Evolutionary conservation across 2,888 invertebrate species (phyloP).

Genomic region (Ophioninae sp.): DNA sequence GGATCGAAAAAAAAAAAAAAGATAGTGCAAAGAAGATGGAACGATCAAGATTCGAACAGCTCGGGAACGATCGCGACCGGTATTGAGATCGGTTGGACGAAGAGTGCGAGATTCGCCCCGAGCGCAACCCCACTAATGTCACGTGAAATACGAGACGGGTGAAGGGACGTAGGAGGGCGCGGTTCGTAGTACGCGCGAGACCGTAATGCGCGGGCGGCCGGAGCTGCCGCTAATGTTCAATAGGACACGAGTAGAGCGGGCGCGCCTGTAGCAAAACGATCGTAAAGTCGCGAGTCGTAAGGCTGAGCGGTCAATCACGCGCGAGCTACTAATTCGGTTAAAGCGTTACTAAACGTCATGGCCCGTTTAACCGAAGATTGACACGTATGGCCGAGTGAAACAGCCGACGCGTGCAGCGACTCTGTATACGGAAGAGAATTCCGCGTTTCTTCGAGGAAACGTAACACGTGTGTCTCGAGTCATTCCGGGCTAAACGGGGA

Average conservation of each 20-base stretch:
- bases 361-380: constrained; percentile 56
- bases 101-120: neutral
- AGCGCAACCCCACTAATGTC: constrained; percentile 8
- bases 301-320: constrained; percentile 50
- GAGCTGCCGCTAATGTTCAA: constrained; percentile 43
- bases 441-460: constrained; percentile 42
- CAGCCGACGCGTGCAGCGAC: neutral
- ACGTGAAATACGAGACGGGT: constrained; percentile 7
- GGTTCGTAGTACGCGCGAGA: neutral
- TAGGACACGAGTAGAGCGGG: neutral
- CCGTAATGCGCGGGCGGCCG: constrained; percentile 36
- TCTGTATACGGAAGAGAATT: neutral
- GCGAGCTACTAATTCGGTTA: constrained; percentile 52
- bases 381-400: constrained; percentile 14
- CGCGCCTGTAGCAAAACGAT: constrained; percentile 33
- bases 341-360: constrained; percentile 56
- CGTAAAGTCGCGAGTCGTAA: constrained; percentile 51
- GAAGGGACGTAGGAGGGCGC: neutral
- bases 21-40: too few relatives aligned
- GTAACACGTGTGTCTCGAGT: constrained; percentile 47
- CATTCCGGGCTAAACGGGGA: constrained; percentile 26
- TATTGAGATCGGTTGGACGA: constrained; percentile 16
- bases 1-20: too few relatives aligned
- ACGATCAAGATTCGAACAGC: too few relatives aligned
- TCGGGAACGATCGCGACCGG: neutral